Percentiles rank a stretch among this genome's conserved stretches.
Evolutionary conservation across 2,888 invertebrate species (phyloP).

Genomic region (Aelia acuminata): DNA sequence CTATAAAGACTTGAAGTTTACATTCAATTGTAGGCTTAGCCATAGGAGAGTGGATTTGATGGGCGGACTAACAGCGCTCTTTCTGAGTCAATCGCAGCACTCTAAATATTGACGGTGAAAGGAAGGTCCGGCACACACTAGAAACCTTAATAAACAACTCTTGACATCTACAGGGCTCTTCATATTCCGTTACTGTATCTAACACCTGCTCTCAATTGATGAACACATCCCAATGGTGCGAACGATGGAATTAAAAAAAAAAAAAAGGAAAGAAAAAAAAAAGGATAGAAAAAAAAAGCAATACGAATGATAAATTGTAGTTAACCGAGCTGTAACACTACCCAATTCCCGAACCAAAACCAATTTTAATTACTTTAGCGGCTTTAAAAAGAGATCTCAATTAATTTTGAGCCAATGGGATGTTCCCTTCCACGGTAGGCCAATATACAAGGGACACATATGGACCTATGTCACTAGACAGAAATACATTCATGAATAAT

Average conservation of each 20-base stretch:
- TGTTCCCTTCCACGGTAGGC: background rate
- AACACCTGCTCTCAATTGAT: background rate
- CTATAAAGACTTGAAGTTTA: background rate
- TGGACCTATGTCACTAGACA: background rate
- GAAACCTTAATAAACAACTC: background rate
- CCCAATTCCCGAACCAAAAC: background rate
- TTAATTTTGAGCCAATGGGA: background rate
- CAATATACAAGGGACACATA: background rate
- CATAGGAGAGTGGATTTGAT: background rate
- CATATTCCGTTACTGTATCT: background rate
- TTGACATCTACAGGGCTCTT: background rate
- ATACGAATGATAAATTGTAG: background rate
- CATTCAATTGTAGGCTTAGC: background rate
- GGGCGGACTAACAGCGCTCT: background rate
- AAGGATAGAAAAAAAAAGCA: background rate
- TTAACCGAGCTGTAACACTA: background rate
- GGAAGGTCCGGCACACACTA: background rate
- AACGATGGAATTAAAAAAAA: background rate
- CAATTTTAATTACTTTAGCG: background rate
- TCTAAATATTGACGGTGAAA: background rate
- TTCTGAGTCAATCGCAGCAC: background rate
- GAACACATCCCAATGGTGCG: background rate
- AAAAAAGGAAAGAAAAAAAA: background rate
- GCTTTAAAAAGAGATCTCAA: background rate
- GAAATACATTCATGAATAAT: constrained; percentile 27